These are phyloP conservation scores for Yponomeuta plumbellus DNA, from an alignment of 2,888 invertebrate species.

Conservation along the genomic window DNA sequence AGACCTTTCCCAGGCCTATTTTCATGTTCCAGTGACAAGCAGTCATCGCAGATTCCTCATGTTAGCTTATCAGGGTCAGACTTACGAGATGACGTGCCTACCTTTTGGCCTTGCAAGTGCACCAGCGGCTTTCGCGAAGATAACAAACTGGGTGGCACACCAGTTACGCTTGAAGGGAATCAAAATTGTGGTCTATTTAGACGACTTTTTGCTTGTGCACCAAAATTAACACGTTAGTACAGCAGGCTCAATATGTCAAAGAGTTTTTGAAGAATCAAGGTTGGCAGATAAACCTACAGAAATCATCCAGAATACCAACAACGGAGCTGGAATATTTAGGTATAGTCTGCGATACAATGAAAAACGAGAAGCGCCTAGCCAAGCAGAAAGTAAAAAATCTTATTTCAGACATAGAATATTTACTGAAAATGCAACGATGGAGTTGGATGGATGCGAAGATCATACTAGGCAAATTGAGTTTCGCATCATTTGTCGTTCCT, in stretches of 20 bases:
- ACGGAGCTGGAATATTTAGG: conserved; percentile 1
- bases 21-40: too few relatives aligned
- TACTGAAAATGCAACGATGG: background rate
- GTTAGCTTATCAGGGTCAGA: conserved; percentile 20
- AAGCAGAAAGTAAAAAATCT: background rate
- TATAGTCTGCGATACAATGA: conserved; percentile 4
- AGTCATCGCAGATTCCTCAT: too few relatives aligned
- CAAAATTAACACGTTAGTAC: too few relatives aligned
- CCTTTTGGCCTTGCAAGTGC: conserved; percentile 24
- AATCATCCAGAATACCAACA: background rate
- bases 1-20: too few relatives aligned
- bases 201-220: too few relatives aligned
- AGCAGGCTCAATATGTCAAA: too few relatives aligned
- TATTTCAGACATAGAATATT: background rate
- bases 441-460: conserved; percentile 2
- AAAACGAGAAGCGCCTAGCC: too few relatives aligned
- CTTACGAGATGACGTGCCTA: conserved; percentile 25
- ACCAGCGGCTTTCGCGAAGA: conserved; percentile 1
- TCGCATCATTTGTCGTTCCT: too few relatives aligned
- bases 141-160: conserved; percentile 13
- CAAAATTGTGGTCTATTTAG: too few relatives aligned
- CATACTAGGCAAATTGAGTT: background rate
- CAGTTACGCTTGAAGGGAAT: too few relatives aligned
- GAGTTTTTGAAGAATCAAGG: background rate
- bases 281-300: background rate